Evolutionary conservation across 1,140 invertebrate species (phyloP).

Genomic region (Bombus huntii): DNA sequence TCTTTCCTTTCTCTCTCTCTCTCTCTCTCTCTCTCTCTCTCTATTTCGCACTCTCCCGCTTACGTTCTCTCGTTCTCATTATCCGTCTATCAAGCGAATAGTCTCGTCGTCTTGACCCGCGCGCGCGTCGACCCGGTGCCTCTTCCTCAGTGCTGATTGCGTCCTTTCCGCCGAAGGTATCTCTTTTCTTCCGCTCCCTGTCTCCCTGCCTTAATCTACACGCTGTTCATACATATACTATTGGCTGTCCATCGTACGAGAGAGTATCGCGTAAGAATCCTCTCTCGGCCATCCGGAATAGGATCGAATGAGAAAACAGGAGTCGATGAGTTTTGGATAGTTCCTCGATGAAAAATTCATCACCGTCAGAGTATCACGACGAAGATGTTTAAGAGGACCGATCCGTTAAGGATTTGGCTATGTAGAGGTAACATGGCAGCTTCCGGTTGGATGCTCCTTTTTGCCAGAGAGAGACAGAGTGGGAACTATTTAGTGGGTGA

Average conservation of each 20-base stretch:
- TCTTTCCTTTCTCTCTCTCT: background rate
- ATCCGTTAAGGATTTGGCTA: too few species aligned
- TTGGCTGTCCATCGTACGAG: too few species aligned
- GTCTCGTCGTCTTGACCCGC: background rate
- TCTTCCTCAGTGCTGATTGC: background rate
- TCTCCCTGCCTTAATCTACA: background rate
- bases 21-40: background rate
- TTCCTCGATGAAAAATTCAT: too few species aligned
- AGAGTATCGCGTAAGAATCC: too few species aligned
- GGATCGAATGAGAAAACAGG: conserved; percentile 35
- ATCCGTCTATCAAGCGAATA: background rate
- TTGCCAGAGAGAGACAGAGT: conserved; percentile 51
- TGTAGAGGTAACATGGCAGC: background rate
- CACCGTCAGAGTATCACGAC: too few species aligned
- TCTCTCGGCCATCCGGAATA: background rate
- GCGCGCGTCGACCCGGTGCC: conserved; percentile 1
- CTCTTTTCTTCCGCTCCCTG: conserved; percentile 16
- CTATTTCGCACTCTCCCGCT: background rate
- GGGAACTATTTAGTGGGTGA: conserved; percentile 10
- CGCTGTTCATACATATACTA: too few species aligned
- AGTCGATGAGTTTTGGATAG: background rate
- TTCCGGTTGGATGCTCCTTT: background rate
- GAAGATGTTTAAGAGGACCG: too few species aligned
- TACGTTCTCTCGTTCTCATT: background rate
- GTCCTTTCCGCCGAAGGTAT: background rate